These are phyloP conservation scores for Fistularia commersonii DNA, from an alignment of 2,797 vertebrate species.

Conservation along the genomic window DNA sequence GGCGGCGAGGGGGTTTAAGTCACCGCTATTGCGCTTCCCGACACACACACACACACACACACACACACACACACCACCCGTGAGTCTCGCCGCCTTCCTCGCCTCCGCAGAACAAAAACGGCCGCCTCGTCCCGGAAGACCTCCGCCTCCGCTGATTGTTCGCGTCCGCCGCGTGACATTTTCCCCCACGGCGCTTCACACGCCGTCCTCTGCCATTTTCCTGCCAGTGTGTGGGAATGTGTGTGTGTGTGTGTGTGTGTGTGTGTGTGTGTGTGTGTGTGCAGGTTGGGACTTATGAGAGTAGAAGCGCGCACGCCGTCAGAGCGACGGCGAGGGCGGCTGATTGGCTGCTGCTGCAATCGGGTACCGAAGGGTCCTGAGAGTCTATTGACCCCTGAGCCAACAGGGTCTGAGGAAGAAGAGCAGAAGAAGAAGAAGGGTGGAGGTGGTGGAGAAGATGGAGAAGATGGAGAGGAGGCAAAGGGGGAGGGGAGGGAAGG, in stretches of 20 bases:
- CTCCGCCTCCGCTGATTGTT: too few relatives aligned
- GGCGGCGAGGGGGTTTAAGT: too few relatives aligned
- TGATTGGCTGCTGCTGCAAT: slow-evolving; percentile 22
- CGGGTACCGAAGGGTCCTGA: slow-evolving; percentile 54
- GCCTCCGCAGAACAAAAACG: too few relatives aligned
- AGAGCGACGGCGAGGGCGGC: slow-evolving; percentile 31
- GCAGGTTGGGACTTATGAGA: slow-evolving; percentile 37
- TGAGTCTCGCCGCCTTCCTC: too few relatives aligned
- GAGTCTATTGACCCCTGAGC: slow-evolving; percentile 62
- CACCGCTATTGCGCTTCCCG: too few relatives aligned
- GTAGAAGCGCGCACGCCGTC: slow-evolving; percentile 51
- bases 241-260: slow-evolving; percentile 6
- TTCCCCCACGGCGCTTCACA: too few relatives aligned
- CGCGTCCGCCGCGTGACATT: too few relatives aligned
- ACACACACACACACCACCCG: too few relatives aligned
- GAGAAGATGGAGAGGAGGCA: background rate
- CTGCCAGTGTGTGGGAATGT: background rate
- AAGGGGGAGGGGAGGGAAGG: too few relatives aligned
- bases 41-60: too few relatives aligned
- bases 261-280: slow-evolving; percentile 20
- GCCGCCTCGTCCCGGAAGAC: too few relatives aligned
- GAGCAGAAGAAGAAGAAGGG: slow-evolving; percentile 10
- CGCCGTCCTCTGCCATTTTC: too few relatives aligned
- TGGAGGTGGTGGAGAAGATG: background rate
- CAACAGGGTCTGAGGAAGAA: slow-evolving; percentile 43